A percentile compares a stretch with the other conserved stretches of the same genome.
phyloP scores from a whole-genome alignment of 2,797 vertebrate genomes.

The Hipposideros larvatus region DNA sequence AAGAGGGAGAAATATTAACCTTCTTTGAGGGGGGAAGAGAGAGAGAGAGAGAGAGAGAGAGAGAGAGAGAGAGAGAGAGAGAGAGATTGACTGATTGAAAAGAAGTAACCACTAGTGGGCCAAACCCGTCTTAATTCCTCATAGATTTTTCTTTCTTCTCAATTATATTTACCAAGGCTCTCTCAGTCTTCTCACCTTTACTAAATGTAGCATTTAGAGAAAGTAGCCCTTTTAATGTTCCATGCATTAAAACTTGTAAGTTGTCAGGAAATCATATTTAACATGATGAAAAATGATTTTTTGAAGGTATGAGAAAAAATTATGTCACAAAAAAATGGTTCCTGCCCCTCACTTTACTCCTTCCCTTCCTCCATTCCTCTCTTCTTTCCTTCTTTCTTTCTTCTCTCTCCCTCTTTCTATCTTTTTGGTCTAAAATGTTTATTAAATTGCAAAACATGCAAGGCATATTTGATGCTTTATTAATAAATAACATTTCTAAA shows the following conservation, averaged over 20 bases:
- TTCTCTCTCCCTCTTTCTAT: background rate
- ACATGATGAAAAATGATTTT: background rate
- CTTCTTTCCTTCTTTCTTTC: background rate
- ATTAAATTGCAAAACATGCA: background rate
- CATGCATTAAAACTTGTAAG: background rate
- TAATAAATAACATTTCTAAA: background rate
- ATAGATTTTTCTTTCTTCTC: background rate
- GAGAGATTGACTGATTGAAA: no score
- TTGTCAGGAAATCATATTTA: background rate
- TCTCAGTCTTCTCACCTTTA: background rate
- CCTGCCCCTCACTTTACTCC: background rate
- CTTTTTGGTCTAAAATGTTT: background rate
- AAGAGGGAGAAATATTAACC: background rate
- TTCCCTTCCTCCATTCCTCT: accelerated
- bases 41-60: background rate
- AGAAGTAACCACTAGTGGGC: background rate
- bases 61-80: background rate
- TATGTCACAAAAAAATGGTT: background rate
- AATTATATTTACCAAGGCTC: background rate
- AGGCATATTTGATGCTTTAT: background rate
- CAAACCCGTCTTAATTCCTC: background rate
- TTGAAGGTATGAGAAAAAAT: background rate
- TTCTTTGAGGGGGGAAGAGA: background rate
- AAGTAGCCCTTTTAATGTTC: background rate
- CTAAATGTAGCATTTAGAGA: background rate